These are phyloP conservation scores for Bombyx huttoni DNA, from an alignment of 2,888 invertebrate genomes.

Conservation along the genomic window DNA sequence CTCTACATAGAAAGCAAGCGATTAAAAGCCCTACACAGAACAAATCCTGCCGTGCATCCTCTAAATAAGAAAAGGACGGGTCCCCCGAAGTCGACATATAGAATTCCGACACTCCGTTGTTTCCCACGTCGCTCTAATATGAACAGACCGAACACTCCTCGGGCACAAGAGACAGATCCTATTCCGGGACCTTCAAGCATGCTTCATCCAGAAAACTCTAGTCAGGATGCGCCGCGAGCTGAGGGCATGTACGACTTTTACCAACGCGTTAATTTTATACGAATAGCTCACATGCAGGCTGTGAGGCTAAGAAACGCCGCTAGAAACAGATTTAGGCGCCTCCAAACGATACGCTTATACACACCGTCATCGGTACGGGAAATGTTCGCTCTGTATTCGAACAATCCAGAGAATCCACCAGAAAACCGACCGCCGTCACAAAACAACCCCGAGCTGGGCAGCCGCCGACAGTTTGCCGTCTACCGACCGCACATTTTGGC, in stretches of 20 bases:
- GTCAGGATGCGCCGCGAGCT: constrained; percentile 21
- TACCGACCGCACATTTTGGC: constrained; percentile 33
- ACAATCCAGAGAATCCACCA: constrained; percentile 24
- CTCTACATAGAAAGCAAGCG: constrained; percentile 48
- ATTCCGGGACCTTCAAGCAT: constrained; percentile 42
- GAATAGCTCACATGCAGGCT: constrained; percentile 55
- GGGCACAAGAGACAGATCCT: constrained; percentile 30
- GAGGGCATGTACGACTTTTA: constrained; percentile 41
- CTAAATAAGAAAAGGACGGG: constrained; percentile 35
- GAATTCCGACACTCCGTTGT: constrained; percentile 46
- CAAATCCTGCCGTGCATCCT: constrained; percentile 52
- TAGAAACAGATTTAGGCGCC: constrained; percentile 44
- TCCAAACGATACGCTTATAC: constrained; percentile 55
- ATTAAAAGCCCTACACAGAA: constrained; percentile 52
- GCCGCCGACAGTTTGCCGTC: constrained; percentile 24
- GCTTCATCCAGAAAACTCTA: constrained; percentile 11
- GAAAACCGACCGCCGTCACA: constrained; percentile 22
- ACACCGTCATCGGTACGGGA: constrained; percentile 57
- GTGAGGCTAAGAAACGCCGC: constrained; percentile 51
- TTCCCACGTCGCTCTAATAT: constrained; percentile 16
- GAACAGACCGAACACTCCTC: constrained; percentile 15
- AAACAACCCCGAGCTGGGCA: constrained; percentile 18
- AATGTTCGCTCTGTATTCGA: constrained; percentile 43
- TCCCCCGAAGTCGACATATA: constrained; percentile 45
- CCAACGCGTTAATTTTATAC: constrained; percentile 48